Base-by-base conservation (phyloP, 2,797 vertebrate species). In the Pogonophryne albipinna region DNA sequence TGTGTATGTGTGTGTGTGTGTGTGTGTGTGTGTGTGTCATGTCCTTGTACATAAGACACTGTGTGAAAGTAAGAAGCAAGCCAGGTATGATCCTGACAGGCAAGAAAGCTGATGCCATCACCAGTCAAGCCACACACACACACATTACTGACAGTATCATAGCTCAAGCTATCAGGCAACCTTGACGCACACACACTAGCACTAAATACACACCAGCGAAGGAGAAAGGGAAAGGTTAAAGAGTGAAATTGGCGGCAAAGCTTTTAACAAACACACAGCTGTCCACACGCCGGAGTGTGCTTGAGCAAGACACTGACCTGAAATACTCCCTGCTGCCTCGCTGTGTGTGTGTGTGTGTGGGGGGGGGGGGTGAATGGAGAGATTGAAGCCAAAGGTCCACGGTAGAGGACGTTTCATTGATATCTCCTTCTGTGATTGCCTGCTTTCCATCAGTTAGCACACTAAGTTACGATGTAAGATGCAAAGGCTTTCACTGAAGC, bases 11-110 rank as follows among this genome's bases (percentile, higher is more conserved):
- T 46, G 34, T 16, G 67, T 23, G 59, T 73, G 46, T 38, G 4
- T 14, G 23, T 52, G 58, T 75, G 47, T 52, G 17, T 58, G 46
- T 59, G 52, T 47, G 53, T 50, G 42, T 16, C 10, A 38, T 83
- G 71, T 80, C 89, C 87, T 88, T 85, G 86, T 68, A 16, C 57
- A 56, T 55, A 60, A 66, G 46, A 71, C 58, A 44, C 17, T 1
- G 38, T 79, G 66, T 71, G 69, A 69, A 23, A 47, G 3, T 34
- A 10, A 62, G 45, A 65, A 38, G 5, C 17, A 68, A 62, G 34
- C 53, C 50, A 13, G 8, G 46, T 19, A 31, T 53, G 50, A 78
- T 66, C 64, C 44, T 74, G 47, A 84, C 66, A 64, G 63, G 14
- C 59, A 61, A 53, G 70, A 65, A 59, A 77, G 61, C 62, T 73